These are phyloP conservation scores for Drosophila obscura DNA, from an alignment of 1,140 invertebrate species.

Conservation along the genomic window DNA sequence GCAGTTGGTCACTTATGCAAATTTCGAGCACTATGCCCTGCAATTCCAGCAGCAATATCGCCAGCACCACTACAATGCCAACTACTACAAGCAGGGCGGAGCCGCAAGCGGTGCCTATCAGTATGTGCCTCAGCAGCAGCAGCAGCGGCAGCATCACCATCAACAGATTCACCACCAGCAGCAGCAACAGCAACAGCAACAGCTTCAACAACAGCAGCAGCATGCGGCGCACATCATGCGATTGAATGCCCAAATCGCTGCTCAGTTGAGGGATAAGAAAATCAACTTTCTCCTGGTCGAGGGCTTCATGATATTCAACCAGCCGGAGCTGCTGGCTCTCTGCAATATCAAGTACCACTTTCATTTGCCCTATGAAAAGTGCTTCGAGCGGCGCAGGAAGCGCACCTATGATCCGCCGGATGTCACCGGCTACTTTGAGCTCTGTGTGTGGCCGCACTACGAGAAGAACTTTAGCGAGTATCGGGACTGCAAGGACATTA, in stretches of 20 bases:
- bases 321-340: slow-evolving; percentile 86
- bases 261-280: slow-evolving; percentile 73
- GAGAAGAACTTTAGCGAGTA: slow-evolving; percentile 79
- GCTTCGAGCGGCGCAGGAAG: slow-evolving; percentile 86
- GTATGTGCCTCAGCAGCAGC: slow-evolving; percentile 38
- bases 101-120: slow-evolving; percentile 24
- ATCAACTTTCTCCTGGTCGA: slow-evolving; percentile 89
- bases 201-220: slow-evolving; percentile 54
- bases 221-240: slow-evolving; percentile 63
- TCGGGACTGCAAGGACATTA: slow-evolving; percentile 78
- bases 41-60: slow-evolving; percentile 71
- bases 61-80: slow-evolving; percentile 57
- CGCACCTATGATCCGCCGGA: slow-evolving; percentile 91
- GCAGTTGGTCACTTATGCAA: slow-evolving; percentile 47
- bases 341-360: slow-evolving; percentile 91
- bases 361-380: slow-evolving; percentile 88
- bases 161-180: slow-evolving; percentile 44
- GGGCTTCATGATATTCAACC: slow-evolving; percentile 91
- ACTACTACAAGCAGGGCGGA: slow-evolving; percentile 39
- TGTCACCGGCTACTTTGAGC: slow-evolving; percentile 91
- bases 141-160: slow-evolving; percentile 32
- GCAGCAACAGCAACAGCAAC: slow-evolving; percentile 42
- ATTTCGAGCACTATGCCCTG: slow-evolving; percentile 72
- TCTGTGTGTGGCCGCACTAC: slow-evolving; percentile 91
- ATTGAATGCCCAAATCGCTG: slow-evolving; percentile 60